phyloP scores from a whole-genome alignment of 2,888 invertebrate genomes.

The Frankliniella fusca region DNA sequence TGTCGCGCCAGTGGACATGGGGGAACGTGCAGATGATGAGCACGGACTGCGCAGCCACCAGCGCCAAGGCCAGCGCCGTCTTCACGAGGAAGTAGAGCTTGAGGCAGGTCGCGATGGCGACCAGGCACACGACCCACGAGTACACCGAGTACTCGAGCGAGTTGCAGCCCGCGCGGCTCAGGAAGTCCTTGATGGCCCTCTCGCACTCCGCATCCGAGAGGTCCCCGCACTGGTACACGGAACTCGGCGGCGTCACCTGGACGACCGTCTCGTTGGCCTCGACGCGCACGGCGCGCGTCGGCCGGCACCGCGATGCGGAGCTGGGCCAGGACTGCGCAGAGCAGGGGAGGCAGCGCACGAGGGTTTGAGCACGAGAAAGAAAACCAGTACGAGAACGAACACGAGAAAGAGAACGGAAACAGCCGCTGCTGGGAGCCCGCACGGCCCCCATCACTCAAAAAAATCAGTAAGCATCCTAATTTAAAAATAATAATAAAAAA shows the following conservation, averaged over 20 bases:
- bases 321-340: too few relatives aligned
- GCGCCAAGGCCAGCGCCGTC: slow-evolving; percentile 68
- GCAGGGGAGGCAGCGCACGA: too few relatives aligned
- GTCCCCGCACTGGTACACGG: background rate
- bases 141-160: slow-evolving; percentile 87
- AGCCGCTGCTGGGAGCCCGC: too few relatives aligned
- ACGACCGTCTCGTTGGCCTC: background rate
- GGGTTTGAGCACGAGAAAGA: too few relatives aligned
- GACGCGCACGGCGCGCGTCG: background rate
- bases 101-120: slow-evolving; percentile 85
- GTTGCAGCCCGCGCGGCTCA: slow-evolving; percentile 50
- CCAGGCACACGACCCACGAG: slow-evolving; percentile 88
- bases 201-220: background rate
- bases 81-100: slow-evolving; percentile 86
- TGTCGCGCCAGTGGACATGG: slow-evolving; percentile 48
- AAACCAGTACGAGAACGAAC: too few relatives aligned
- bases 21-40: slow-evolving; percentile 62
- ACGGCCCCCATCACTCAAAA: too few relatives aligned
- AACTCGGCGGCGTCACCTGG: background rate
- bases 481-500: too few relatives aligned
- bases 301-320: background rate
- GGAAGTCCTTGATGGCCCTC: background rate
- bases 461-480: too few relatives aligned
- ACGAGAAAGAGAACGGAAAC: too few relatives aligned
- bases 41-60: slow-evolving; percentile 68